Evolutionary conservation across 2,888 invertebrate genomes (phyloP).

Genomic region (Xestoiulus laeticollis): DNA sequence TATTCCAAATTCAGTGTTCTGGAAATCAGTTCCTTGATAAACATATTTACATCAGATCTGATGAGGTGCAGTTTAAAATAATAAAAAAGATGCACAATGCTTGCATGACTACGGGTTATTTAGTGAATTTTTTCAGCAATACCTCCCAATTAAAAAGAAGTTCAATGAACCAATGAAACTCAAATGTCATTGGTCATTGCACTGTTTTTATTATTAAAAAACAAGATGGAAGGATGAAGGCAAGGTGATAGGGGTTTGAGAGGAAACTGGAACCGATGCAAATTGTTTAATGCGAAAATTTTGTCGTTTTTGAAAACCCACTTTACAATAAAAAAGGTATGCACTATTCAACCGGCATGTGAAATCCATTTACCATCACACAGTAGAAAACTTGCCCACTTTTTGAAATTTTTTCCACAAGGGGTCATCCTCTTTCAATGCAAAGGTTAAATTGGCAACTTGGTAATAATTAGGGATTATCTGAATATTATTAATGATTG

Average conservation of each 20-base stretch:
- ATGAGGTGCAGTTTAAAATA: constrained; percentile 31
- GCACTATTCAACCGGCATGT: neutral
- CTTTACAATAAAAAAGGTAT: constrained; percentile 1
- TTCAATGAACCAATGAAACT: constrained; percentile 23
- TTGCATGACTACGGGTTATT: constrained; percentile 15
- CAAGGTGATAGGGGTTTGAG: neutral
- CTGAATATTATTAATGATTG: constrained; percentile 90
- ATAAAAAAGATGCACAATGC: constrained; percentile 27
- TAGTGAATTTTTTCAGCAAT: constrained; percentile 24
- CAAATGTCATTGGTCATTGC: neutral
- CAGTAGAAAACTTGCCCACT: constrained; percentile 65
- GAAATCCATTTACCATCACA: neutral
- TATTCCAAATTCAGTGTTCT: neutral
- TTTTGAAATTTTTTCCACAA: constrained; percentile 74
- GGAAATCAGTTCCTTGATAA: constrained; percentile 23
- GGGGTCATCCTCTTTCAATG: constrained; percentile 78
- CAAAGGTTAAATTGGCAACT: constrained; percentile 81
- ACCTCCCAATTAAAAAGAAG: constrained; percentile 30
- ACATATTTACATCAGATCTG: constrained; percentile 43
- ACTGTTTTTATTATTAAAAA: neutral
- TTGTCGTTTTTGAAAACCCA: constrained; percentile 22
- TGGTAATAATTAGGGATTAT: constrained; percentile 84
- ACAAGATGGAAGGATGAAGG: constrained; percentile 5
- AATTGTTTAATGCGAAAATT: constrained; percentile 19
- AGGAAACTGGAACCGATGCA: constrained; percentile 8